phyloP scores from a whole-genome alignment of 2,797 vertebrate species.

The Steatocranus sp. region DNA sequence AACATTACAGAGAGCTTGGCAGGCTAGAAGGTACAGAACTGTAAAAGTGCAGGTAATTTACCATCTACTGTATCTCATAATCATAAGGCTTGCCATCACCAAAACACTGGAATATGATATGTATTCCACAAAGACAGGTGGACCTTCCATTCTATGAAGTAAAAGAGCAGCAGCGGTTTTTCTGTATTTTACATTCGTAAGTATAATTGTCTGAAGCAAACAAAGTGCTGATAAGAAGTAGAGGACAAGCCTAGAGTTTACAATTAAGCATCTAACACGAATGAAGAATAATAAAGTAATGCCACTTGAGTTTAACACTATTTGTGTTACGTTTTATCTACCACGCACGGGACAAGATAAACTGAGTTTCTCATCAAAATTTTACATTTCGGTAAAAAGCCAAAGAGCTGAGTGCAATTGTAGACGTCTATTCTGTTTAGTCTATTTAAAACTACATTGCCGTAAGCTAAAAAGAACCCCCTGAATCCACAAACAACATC shows the following conservation, averaged over 20 bases:
- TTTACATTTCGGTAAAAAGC: neutral
- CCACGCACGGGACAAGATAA: neutral
- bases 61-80: neutral
- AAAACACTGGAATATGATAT: neutral
- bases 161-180: neutral
- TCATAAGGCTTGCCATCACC: neutral
- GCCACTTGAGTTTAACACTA: rapidly evolving
- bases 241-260: neutral
- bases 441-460: rapidly evolving
- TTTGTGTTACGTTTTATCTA: neutral
- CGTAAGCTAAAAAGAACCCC: neutral
- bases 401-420: neutral
- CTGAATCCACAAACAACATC: neutral
- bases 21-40: neutral
- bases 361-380: neutral
- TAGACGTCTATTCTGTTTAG: neutral
- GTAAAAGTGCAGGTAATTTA: neutral
- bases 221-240: neutral
- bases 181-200: neutral
- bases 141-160: neutral
- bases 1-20: neutral
- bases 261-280: neutral
- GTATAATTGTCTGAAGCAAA: neutral
- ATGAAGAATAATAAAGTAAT: neutral
- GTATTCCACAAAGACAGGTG: neutral